Percentiles rank a stretch among this genome's conserved stretches.
phyloP scores from a whole-genome alignment of 2,797 vertebrate genomes.

The Mormyrus proboscirostris region DNA sequence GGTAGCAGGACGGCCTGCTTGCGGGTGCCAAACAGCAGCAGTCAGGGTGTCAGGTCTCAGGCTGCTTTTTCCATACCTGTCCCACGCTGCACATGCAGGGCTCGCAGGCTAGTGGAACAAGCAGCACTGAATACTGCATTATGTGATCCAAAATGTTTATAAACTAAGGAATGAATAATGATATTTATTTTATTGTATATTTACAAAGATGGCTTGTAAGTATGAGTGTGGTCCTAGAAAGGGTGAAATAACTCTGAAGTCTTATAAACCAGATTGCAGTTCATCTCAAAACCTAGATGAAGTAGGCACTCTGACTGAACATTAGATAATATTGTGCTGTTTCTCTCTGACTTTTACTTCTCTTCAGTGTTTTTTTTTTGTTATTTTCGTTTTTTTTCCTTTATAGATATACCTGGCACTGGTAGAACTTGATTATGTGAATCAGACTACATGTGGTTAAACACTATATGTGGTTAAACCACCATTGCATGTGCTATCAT shows the following conservation, averaged over 20 bases:
- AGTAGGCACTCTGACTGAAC: neutral
- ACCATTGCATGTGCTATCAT: neutral
- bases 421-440: neutral
- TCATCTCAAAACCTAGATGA: neutral
- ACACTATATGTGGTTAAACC: neutral
- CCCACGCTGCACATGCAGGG: neutral
- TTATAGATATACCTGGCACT: neutral
- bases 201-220: neutral
- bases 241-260: neutral
- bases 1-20: neutral
- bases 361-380: neutral
- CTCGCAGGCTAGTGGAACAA: neutral
- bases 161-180: neutral
- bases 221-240: neutral
- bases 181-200: neutral
- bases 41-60: neutral
- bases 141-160: neutral
- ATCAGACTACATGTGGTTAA: neutral
- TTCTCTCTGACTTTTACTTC: neutral
- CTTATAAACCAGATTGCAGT: neutral
- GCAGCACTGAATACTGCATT: neutral
- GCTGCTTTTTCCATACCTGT: neutral
- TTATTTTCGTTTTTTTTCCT: neutral
- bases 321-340: neutral
- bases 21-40: neutral